A percentile compares a stretch with the other conserved stretches of the same genome.
Evolutionary conservation across 1,140 invertebrate species (phyloP).

Genomic region (Cherax destructor): DNA sequence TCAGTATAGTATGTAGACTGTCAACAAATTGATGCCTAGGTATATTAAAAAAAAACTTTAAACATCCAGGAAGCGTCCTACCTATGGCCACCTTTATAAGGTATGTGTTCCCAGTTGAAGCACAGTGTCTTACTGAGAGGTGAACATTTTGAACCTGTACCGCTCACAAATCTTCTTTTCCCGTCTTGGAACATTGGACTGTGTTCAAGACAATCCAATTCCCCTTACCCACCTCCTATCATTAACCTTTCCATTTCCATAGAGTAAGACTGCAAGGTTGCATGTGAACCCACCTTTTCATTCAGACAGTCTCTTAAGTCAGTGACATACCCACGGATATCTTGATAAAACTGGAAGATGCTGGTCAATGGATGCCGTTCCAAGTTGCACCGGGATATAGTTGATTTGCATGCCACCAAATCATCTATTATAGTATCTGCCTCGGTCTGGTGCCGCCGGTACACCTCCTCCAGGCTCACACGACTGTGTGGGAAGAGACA

Average conservation of each 20-base stretch:
- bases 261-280: conserved; percentile 59
- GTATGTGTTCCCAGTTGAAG: no score
- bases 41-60: no score
- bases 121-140: neutral
- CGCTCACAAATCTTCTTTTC: neutral
- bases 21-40: neutral
- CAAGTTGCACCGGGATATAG: conserved; percentile 74
- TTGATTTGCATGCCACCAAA: conserved; percentile 71
- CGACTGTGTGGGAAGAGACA: conserved; percentile 52
- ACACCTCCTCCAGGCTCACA: conserved; percentile 78
- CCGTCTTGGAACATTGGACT: neutral
- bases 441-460: conserved; percentile 78
- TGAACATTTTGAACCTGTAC: neutral
- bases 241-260: conserved; percentile 10
- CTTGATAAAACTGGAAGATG: conserved; percentile 94
- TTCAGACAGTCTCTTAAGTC: conserved; percentile 98
- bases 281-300: conserved; percentile 83
- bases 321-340: conserved; percentile 95
- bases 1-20: neutral
- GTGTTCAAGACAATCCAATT: conserved; percentile 2
- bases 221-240: neutral
- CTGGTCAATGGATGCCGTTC: conserved; percentile 83
- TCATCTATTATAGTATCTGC: conserved; percentile 70
- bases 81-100: no score
- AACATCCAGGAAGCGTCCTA: no score